Evolutionary conservation across 2,797 vertebrate genomes (phyloP).

Genomic region (Pyrrhura leucotis): DNA sequence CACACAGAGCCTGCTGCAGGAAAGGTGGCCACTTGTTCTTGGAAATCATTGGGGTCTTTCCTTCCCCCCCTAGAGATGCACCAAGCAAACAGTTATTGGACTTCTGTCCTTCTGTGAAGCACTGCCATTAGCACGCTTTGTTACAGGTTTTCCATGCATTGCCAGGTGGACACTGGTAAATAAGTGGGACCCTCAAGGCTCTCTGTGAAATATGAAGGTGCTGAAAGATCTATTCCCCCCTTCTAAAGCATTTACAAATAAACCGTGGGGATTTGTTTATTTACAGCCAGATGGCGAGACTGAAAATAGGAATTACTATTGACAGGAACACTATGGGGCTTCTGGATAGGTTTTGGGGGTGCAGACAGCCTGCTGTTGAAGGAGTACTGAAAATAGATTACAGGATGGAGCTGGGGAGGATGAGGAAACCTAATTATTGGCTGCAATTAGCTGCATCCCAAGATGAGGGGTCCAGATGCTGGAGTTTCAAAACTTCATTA

Average conservation of each 20-base stretch:
- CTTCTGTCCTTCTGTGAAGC: not conserved
- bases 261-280: not conserved
- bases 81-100: not conserved
- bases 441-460: not conserved
- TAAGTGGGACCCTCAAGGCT: not conserved
- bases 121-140: not conserved
- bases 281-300: not conserved
- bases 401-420: not conserved
- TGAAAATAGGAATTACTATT: conserved; percentile 7
- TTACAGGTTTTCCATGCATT: not conserved
- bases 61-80: not conserved
- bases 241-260: not conserved
- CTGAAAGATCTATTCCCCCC: not conserved
- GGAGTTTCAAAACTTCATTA: not conserved
- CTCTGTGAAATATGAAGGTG: not conserved
- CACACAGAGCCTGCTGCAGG: not conserved
- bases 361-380: not conserved
- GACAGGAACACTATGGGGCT: not conserved
- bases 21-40: conserved; percentile 12
- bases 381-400: not conserved
- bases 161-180: not conserved
- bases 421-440: conserved; percentile 17
- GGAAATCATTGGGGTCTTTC: not conserved
- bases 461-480: not conserved
- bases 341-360: not conserved